These are phyloP conservation scores for Crossaster papposus DNA, from an alignment of 53 echinoderm and acorn worm genomes.

Conservation along the genomic window DNA sequence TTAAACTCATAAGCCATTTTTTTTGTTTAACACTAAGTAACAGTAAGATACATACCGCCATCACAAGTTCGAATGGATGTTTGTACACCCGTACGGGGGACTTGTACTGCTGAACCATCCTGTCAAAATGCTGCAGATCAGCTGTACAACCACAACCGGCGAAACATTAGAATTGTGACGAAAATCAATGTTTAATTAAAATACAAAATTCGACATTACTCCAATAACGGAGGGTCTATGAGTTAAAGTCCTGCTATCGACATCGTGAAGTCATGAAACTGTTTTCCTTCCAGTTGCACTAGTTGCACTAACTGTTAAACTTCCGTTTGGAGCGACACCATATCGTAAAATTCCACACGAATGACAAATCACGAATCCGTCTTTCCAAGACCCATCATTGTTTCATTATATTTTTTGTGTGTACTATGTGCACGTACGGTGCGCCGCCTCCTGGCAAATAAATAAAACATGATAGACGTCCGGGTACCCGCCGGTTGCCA, in stretches of 20 bases:
- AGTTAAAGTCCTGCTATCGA: background rate
- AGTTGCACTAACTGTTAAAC: background rate
- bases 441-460: background rate
- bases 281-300: no score
- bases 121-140: background rate
- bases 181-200: background rate
- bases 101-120: constrained; percentile 92
- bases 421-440: background rate
- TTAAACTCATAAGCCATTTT: no score
- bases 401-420: no score
- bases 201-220: background rate
- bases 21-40: no score
- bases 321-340: background rate
- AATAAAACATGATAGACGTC: background rate
- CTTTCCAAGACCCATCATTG: background rate
- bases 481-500: constrained; percentile 41
- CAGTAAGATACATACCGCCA: constrained; percentile 83
- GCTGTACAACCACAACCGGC: no score
- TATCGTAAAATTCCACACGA: background rate
- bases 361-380: background rate
- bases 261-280: background rate
- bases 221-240: background rate
- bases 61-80: constrained; percentile 88
- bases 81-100: constrained; percentile 93
- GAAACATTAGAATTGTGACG: background rate